A percentile compares a stretch with the other conserved stretches of the same genome.
phyloP scores from a whole-genome alignment of 2,113 vertebrate species.

The Phrynocephalus versicolor region DNA sequence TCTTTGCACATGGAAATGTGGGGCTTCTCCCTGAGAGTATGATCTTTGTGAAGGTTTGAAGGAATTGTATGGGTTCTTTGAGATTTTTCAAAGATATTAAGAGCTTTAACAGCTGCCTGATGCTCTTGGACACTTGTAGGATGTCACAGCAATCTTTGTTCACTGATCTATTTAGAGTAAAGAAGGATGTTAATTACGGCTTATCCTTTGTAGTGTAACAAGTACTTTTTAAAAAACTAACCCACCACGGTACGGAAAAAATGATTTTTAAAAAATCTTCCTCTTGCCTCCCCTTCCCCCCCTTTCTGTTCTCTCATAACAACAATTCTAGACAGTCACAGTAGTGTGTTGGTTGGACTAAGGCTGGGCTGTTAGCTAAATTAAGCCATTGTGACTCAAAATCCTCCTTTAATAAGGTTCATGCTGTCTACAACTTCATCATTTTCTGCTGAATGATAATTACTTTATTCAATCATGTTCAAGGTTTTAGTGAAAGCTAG shows the following conservation, averaged over 20 bases:
- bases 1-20: background rate
- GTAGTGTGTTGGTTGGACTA: conserved; percentile 77
- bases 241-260: conserved; percentile 60
- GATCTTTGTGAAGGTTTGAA: background rate
- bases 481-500: conserved; percentile 99
- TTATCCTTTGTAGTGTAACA: conserved; percentile 69
- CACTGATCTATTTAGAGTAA: conserved; percentile 55
- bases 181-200: conserved; percentile 63
- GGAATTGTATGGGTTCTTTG: background rate
- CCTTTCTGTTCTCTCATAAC: conserved; percentile 46
- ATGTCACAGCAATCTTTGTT: conserved; percentile 63
- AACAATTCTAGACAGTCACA: conserved; percentile 72
- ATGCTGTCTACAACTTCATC: conserved; percentile 99
- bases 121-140: conserved; percentile 50
- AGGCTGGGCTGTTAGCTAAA: conserved; percentile 97
- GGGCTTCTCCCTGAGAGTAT: background rate
- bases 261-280: conserved; percentile 28
- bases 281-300: background rate
- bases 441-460: conserved; percentile 99
- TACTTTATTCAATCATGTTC: conserved; percentile 99
- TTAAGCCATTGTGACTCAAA: conserved; percentile 99
- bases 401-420: conserved; percentile 99
- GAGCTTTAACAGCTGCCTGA: conserved; percentile 48
- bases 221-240: conserved; percentile 68
- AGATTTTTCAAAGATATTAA: background rate